These are phyloP conservation scores for Nebria ingens DNA, from an alignment of 1,140 invertebrate species.

Conservation along the genomic window DNA sequence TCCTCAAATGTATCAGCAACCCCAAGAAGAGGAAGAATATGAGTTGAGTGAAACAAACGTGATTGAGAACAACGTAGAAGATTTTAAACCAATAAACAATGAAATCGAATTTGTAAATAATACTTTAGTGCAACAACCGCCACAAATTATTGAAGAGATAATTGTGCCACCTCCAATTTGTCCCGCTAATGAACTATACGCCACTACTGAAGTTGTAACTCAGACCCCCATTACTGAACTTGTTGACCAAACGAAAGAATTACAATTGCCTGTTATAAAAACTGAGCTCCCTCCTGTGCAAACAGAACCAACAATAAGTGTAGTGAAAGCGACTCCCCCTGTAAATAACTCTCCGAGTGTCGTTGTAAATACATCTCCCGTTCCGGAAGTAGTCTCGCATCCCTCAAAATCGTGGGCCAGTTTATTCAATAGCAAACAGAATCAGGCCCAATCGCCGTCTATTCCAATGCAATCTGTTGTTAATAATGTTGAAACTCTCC, in stretches of 20 bases:
- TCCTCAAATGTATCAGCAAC: not conserved
- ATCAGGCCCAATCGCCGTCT: constrained; percentile 5
- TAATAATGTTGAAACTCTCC: too few species aligned
- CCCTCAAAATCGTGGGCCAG: constrained; percentile 34
- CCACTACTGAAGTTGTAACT: not conserved
- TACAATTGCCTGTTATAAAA: too few species aligned
- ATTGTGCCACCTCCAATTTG: not conserved
- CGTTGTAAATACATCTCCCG: too few species aligned
- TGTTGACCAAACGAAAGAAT: too few species aligned
- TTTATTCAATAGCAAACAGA: constrained; percentile 24
- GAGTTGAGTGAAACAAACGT: too few species aligned
- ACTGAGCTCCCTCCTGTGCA: too few species aligned
- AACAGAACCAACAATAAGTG: not conserved
- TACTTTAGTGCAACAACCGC: not conserved
- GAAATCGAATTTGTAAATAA: too few species aligned
- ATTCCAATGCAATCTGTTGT: constrained; percentile 22
- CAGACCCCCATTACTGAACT: not conserved
- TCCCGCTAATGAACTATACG: not conserved
- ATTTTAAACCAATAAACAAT: too few species aligned
- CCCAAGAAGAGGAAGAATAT: not conserved
- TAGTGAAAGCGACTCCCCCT: not conserved
- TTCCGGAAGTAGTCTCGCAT: too few species aligned
- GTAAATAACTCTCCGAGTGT: too few species aligned
- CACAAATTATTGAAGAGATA: constrained; percentile 10
- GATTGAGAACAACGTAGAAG: too few species aligned